Percentiles rank a stretch among this genome's conserved stretches.
These are phyloP conservation scores for Augochlorella aurata DNA, from an alignment of 2,888 invertebrate genomes.

Conservation along the genomic window DNA sequence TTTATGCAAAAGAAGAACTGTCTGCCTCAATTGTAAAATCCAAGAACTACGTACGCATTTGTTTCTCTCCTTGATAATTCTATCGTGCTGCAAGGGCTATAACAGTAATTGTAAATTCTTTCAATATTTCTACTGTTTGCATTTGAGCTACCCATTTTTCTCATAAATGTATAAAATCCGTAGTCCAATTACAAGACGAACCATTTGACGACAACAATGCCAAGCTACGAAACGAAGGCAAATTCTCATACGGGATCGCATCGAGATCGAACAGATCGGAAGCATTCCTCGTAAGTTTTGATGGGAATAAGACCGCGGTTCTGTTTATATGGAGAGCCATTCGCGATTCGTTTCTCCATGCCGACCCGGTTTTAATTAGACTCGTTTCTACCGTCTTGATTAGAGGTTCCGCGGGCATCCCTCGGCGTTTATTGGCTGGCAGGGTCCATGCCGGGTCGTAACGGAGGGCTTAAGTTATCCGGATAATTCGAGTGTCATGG, in stretches of 20 bases:
- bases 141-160: too few species aligned
- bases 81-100: too few species aligned
- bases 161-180: too few species aligned
- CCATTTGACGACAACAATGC: not conserved
- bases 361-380: constrained; percentile 26
- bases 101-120: too few species aligned
- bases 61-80: too few species aligned
- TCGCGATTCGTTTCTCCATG: not conserved
- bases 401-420: constrained; percentile 37
- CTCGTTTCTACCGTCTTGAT: constrained; percentile 43
- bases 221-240: not conserved
- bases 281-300: not conserved
- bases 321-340: not conserved
- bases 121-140: too few species aligned
- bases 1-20: too few species aligned
- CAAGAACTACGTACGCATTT: too few species aligned
- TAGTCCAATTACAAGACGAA: too few species aligned
- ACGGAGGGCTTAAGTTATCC: constrained; percentile 42
- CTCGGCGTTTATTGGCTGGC: constrained; percentile 36
- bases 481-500: constrained; percentile 50
- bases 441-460: constrained; percentile 14
- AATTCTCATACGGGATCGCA: not conserved
- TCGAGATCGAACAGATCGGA: not conserved
- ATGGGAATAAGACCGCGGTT: constrained; percentile 7
- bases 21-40: too few species aligned